phyloP scores from a whole-genome alignment of 2,113 vertebrate genomes.

The Sminthopsis crassicaudata region DNA sequence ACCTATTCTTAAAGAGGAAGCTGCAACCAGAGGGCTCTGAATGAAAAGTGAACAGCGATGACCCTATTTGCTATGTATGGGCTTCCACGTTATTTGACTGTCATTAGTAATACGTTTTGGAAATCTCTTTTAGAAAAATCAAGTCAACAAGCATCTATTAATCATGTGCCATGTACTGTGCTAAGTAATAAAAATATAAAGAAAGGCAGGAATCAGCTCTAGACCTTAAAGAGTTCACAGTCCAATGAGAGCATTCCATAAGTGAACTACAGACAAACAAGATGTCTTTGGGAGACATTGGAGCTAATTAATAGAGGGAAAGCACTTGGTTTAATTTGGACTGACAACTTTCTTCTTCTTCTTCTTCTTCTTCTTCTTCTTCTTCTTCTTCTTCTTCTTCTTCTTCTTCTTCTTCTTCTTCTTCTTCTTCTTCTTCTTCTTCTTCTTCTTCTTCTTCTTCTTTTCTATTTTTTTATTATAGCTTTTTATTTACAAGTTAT shows the following conservation, averaged over 20 bases:
- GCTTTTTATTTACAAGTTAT: too few species aligned
- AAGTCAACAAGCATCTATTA: neutral
- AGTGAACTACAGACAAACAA: neutral
- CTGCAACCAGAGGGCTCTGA: conserved; percentile 12
- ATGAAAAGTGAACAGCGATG: neutral
- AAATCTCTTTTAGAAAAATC: neutral
- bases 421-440: too few species aligned
- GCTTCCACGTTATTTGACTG: conserved; percentile 14
- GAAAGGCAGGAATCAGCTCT: neutral
- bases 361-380: too few species aligned
- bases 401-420: too few species aligned
- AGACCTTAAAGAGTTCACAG: neutral
- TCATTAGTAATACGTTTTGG: neutral
- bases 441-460: too few species aligned
- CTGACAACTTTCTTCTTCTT: too few species aligned
- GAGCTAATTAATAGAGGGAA: neutral
- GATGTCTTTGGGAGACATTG: neutral
- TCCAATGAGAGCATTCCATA: neutral
- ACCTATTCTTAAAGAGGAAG: conserved; percentile 10
- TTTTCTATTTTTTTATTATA: too few species aligned
- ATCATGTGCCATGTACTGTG: neutral
- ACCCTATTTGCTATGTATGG: neutral
- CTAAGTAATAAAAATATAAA: neutral
- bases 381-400: too few species aligned
- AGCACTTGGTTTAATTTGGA: neutral